A percentile compares a stretch with the other conserved stretches of the same genome.
phyloP scores from a whole-genome alignment of 2,888 invertebrate species.

The Caenorhabditis virilis region DNA sequence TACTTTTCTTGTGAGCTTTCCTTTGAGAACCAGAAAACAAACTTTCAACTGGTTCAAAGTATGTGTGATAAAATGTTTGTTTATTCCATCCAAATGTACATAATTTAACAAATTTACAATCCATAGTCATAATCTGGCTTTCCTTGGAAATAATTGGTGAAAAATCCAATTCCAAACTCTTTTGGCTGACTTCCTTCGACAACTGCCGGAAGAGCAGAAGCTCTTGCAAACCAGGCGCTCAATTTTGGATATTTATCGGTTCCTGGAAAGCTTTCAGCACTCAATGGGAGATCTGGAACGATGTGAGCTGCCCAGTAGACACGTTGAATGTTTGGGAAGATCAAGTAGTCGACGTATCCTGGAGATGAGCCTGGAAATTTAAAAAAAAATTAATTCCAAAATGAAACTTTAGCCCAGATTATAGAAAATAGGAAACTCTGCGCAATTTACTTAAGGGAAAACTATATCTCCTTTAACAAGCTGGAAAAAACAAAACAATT shows the following conservation, averaged over 20 bases:
- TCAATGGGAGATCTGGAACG: constrained; percentile 10
- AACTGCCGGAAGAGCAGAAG: constrained; percentile 33
- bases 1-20: too few species aligned
- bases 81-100: too few species aligned
- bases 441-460: too few species aligned
- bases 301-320: constrained; percentile 17
- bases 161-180: constrained; percentile 18
- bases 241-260: constrained; percentile 21
- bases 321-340: constrained; percentile 30
- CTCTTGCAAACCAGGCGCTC: constrained; percentile 13
- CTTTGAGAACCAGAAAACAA: too few species aligned
- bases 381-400: too few species aligned
- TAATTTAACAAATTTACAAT: constrained; percentile 14
- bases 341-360: constrained; percentile 32
- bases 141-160: constrained; percentile 17
- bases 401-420: too few species aligned
- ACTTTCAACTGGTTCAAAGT: too few species aligned
- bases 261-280: constrained; percentile 19
- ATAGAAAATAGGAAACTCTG: too few species aligned
- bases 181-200: constrained; percentile 18
- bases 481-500: too few species aligned
- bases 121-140: constrained; percentile 25
- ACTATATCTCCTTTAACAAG: too few species aligned
- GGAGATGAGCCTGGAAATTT: too few species aligned
- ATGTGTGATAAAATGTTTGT: too few species aligned